These are phyloP conservation scores for Andricus grossulariae DNA, from an alignment of 1,140 invertebrate genomes.

Conservation along the genomic window DNA sequence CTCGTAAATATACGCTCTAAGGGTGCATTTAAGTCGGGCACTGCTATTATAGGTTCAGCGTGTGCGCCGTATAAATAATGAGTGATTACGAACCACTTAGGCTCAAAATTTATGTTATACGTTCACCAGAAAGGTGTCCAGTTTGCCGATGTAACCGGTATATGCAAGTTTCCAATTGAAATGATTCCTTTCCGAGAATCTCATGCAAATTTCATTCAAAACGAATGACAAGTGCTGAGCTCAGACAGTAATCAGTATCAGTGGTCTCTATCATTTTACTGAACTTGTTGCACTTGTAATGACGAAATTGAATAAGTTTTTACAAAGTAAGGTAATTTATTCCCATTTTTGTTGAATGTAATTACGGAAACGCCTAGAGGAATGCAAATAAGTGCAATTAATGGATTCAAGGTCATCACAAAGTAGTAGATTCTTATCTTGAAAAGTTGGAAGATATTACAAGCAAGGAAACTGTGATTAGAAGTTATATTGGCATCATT, in stretches of 20 bases:
- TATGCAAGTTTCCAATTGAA: conserved; percentile 21
- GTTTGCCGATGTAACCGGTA: conserved; percentile 15
- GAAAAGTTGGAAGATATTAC: too few relatives aligned
- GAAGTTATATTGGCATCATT: too few relatives aligned
- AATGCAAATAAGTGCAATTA: too few relatives aligned
- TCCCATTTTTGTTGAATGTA: too few relatives aligned
- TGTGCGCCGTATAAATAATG: conserved; percentile 42
- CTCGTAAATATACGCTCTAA: conserved; percentile 41
- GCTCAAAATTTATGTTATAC: conserved; percentile 40
- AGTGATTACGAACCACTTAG: conserved; percentile 41
- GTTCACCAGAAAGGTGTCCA: background rate
- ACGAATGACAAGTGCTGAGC: conserved; percentile 10
- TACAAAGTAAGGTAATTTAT: too few relatives aligned
- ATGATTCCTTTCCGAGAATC: conserved; percentile 38
- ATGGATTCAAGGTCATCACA: too few relatives aligned
- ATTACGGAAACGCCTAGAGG: too few relatives aligned
- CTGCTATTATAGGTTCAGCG: conserved; percentile 38
- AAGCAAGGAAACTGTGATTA: too few relatives aligned
- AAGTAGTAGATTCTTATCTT: too few relatives aligned
- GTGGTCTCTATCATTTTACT: background rate
- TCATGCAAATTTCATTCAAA: conserved; percentile 32
- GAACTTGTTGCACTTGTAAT: conserved; percentile 7
- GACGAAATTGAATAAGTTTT: too few relatives aligned
- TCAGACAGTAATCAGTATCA: conserved; percentile 34
- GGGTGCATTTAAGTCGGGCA: conserved; percentile 37